Base-by-base conservation (phyloP, 2,113 vertebrate species). In the Mola mola region DNA sequence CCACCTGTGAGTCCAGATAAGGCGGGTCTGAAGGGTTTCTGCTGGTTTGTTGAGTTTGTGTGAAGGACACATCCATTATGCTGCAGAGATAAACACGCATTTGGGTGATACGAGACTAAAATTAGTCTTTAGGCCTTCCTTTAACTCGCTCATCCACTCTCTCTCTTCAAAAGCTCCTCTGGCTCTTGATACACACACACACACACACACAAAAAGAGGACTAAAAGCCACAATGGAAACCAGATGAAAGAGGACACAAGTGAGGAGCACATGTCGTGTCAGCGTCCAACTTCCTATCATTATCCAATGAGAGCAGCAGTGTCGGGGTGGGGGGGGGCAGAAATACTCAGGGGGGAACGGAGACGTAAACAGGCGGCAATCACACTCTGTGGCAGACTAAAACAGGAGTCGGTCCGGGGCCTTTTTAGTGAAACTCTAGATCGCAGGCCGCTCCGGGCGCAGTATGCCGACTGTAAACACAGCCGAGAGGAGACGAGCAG, bases 221-320 rank as follows among this genome's bases (percentile, higher is more conserved):
- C 51, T 40, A 58, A 84, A 84, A 87, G 58, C 81, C 84, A 72
- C 71, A 82, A 90, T 74, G 80, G 70, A 83, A 89, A 78, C 41
- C 91, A 91, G 92, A 93, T 87, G 85, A 89, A 82, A 86, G 81
- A 64, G 47, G 65, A 83, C 75, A 58, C 33, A 24, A 83, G 66
- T 44, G 61, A 81, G 48, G 77, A 83, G 65, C 22, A 17, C 74
- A 81, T 83, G 82, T 70, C 75, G 55, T 74, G 72, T 86, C 79
- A 78, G 85, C 15, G 48, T 76, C 82, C 81, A 56, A 83, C 84
- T 86, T 87, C 75, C 84, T 78, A 71, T 83, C 72, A 75, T 90
- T 88, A 88, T 88, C 87, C 84, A 89, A 87, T 88, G 82, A 61
- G 74, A 44, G 71, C 62, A 44, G 60, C 22, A 24, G 60, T 67